phyloP scores from a whole-genome alignment of 2,888 invertebrate genomes.

The Drosophila dives region DNA sequence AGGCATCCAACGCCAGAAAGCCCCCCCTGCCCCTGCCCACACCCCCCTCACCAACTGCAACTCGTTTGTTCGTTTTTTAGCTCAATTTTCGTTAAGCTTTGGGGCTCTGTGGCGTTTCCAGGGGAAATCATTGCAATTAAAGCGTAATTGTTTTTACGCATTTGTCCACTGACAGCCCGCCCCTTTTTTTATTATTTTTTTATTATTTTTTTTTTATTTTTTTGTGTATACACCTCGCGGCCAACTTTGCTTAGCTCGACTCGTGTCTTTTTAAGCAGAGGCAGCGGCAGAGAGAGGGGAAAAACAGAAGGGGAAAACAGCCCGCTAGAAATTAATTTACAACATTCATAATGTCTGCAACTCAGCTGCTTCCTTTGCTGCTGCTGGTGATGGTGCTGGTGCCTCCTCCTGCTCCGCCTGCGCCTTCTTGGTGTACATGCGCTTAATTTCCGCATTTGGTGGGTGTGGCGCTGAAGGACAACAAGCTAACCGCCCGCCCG shows the following conservation, averaged over 20 bases:
- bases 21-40: rapidly evolving
- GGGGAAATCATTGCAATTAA: constrained; percentile 84
- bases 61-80: constrained; percentile 41
- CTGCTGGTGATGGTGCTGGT: constrained; percentile 6
- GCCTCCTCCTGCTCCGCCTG: constrained; percentile 15
- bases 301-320: constrained; percentile 8
- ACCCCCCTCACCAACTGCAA: constrained; percentile 9
- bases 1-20: neutral
- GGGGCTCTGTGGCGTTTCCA: constrained; percentile 51
- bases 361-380: constrained; percentile 16
- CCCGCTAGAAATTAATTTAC: constrained; percentile 72
- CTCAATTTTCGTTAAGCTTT: constrained; percentile 57
- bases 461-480: constrained; percentile 72
- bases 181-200: neutral
- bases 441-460: constrained; percentile 73
- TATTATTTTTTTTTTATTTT: too few species aligned
- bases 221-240: neutral
- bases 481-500: constrained; percentile 20
- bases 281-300: constrained; percentile 7
- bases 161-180: constrained; percentile 61
- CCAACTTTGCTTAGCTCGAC: constrained; percentile 59
- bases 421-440: constrained; percentile 52
- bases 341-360: constrained; percentile 74
- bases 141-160: constrained; percentile 82
- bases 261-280: constrained; percentile 69